Evolutionary conservation across 2,888 invertebrate genomes (phyloP), one percentile per base, ranked within the genome.

Genomic region (Bellardia pandia): DNA sequence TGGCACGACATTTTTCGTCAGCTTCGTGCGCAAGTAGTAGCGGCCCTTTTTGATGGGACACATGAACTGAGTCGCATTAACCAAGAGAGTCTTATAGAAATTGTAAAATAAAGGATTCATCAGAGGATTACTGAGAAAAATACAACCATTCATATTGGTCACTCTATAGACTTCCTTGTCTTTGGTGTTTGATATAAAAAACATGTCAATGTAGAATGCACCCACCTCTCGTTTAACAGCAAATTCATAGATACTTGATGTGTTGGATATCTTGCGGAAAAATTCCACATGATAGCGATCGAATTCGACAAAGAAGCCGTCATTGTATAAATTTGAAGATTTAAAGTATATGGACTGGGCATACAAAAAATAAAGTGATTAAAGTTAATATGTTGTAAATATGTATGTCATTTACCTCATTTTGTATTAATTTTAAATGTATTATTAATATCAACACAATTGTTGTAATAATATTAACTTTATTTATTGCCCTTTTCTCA

Each of bases 31-130:
- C 33, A 78, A 37, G 33, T 13, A 45, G 45, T 78, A 78, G 0
- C 7, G 3, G 2, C 45, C 68, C 33, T 45, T 42, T n/a, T 66
- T 78, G 1, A 77, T 42, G 56, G 83, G 77, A 60, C 77, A 84
- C 5, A 14, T 48, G 3, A 78, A 66, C 11, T 16, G 23, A 0
- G 64, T 77, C 1, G 16, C 0, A 66, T 84, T 78, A 7, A 84
- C 83, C 40, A 84, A 11, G 2, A 71, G 16, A 58, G 14, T 66
- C 8, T 81, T 66, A 74, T 81, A 81, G 37, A 74, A 66, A 45
- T 45, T 45, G 48, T 74, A 9, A 51, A 74, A 74, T 3, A 74
- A n/a, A 16, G 66, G 64, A 74, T 74, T 81, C 13, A 66, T 45
- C 14, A 48, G 3, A 2, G 74, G 48, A 81, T 74, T 66, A 6